Conservation (phyloP, 2,113 vertebrate species). For the Solea solea region DNA sequence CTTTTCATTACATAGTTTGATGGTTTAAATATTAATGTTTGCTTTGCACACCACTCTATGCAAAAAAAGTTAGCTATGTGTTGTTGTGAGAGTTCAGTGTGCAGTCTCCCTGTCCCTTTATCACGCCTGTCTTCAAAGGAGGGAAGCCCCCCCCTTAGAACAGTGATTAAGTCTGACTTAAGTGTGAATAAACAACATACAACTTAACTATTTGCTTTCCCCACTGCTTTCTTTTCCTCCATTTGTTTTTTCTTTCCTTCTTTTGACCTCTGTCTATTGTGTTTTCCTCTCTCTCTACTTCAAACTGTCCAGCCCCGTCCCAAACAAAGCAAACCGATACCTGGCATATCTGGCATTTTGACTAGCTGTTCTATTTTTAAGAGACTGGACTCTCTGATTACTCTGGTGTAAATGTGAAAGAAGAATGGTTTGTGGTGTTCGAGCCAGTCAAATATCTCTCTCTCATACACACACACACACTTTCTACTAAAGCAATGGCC, state of each 20-base stretch:
- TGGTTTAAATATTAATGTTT: slow-evolving; percentile 40
- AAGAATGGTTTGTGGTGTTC: slow-evolving; percentile 56
- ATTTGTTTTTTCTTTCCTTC: slow-evolving; percentile 30
- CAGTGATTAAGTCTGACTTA: slow-evolving; percentile 49
- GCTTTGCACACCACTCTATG: slow-evolving; percentile 34
- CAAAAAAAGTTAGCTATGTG: slow-evolving; percentile 8
- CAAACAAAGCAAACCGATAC: slow-evolving; percentile 54
- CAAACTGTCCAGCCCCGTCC: slow-evolving; percentile 48
- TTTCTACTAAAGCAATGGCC: slow-evolving; percentile 47
- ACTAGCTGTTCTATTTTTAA: slow-evolving; percentile 61
- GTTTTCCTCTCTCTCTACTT: slow-evolving; percentile 32
- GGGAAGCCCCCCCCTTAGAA: slow-evolving; percentile 29
- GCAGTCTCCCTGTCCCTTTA: slow-evolving; percentile 35
- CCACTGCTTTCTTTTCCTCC: slow-evolving; percentile 1
- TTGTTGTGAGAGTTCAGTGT: slow-evolving; percentile 7
- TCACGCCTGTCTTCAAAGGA: slow-evolving; percentile 45
- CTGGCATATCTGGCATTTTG: slow-evolving; percentile 53
- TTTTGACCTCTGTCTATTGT: slow-evolving; percentile 52
- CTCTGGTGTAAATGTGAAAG: slow-evolving; percentile 62
- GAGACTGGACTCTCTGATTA: slow-evolving; percentile 53
- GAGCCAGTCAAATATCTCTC: slow-evolving; percentile 51
- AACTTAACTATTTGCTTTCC: slow-evolving; percentile 16
- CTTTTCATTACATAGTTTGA: slow-evolving; percentile 39
- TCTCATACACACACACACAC: not conserved
- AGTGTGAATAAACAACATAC: slow-evolving; percentile 52